phyloP scores from a whole-genome alignment of 2,888 invertebrate genomes.

The Galerucella nymphaeae region DNA sequence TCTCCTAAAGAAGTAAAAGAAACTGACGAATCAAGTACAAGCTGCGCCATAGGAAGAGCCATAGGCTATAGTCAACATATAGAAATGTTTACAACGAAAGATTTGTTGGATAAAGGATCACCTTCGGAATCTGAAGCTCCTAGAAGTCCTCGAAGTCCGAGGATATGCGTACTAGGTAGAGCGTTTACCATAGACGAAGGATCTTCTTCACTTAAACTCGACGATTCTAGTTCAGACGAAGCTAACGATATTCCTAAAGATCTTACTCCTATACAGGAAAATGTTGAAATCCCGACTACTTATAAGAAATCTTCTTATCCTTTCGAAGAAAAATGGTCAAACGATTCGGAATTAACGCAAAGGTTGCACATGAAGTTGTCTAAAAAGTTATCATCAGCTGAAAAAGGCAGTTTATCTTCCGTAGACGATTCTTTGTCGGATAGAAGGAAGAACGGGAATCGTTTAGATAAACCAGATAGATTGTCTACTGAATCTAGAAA shows the following conservation, averaged over 20 bases:
- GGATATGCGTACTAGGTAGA: slow-evolving; percentile 63
- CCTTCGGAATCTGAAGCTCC: slow-evolving; percentile 56
- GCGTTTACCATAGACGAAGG: slow-evolving; percentile 65
- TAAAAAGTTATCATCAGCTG: slow-evolving; percentile 62
- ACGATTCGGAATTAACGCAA: slow-evolving; percentile 63
- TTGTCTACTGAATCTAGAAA: slow-evolving; percentile 75
- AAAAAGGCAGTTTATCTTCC: slow-evolving; percentile 61
- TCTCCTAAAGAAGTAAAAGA: slow-evolving; percentile 72
- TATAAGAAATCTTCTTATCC: slow-evolving; percentile 62
- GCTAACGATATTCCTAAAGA: slow-evolving; percentile 61
- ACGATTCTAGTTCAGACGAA: slow-evolving; percentile 58
- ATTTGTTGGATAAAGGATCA: slow-evolving; percentile 67
- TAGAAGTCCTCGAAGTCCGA: slow-evolving; percentile 61
- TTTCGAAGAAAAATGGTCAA: slow-evolving; percentile 65
- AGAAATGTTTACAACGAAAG: slow-evolving; percentile 74
- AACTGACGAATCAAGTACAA: slow-evolving; percentile 80
- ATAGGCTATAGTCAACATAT: slow-evolving; percentile 82
- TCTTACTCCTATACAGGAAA: slow-evolving; percentile 58
- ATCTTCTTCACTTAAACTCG: slow-evolving; percentile 53
- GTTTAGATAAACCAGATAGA: slow-evolving; percentile 61
- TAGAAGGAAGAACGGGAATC: slow-evolving; percentile 51
- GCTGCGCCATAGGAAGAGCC: slow-evolving; percentile 83
- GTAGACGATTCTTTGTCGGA: slow-evolving; percentile 61
- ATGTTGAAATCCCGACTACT: slow-evolving; percentile 48
- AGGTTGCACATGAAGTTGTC: slow-evolving; percentile 61